These are phyloP conservation scores for Scarus forsteni DNA, from an alignment of 2,797 vertebrate species.

Conservation along the genomic window DNA sequence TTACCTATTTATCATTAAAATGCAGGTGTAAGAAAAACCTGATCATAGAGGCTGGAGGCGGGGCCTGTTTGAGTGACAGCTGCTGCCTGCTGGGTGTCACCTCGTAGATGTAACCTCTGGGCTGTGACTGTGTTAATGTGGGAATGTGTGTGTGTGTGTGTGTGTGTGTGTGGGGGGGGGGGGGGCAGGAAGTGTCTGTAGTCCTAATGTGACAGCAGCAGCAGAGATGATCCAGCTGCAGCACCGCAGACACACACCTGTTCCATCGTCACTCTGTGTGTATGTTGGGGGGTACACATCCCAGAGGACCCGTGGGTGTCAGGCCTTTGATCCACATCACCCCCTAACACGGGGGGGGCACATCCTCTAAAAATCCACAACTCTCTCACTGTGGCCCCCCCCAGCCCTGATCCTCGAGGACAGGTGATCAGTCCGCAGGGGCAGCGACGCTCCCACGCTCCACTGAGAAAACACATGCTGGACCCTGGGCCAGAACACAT, in stretches of 20 bases:
- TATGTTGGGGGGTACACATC: slow-evolving; percentile 43
- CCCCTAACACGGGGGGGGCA: slow-evolving; percentile 50
- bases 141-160: not conserved
- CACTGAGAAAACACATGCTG: slow-evolving; percentile 37
- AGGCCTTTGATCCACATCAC: slow-evolving; percentile 74
- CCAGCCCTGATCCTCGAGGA: slow-evolving; percentile 66
- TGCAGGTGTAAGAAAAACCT: no score
- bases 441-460: slow-evolving; percentile 42
- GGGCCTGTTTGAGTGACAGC: no score
- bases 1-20: no score
- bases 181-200: slow-evolving; percentile 43
- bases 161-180: slow-evolving; percentile 23
- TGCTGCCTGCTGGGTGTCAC: no score
- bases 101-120: no score
- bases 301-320: slow-evolving; percentile 66
- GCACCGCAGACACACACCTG: slow-evolving; percentile 58
- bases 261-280: slow-evolving; percentile 52
- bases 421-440: slow-evolving; percentile 62
- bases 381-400: slow-evolving; percentile 11
- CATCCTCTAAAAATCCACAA: slow-evolving; percentile 17
- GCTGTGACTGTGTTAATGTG: not conserved
- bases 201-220: slow-evolving; percentile 51
- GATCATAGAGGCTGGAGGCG: no score
- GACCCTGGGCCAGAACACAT: slow-evolving; percentile 36
- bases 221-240: slow-evolving; percentile 69